phyloP scores from a whole-genome alignment of 2,888 invertebrate species.

The Scaptodrosophila latifasciaeformis region DNA sequence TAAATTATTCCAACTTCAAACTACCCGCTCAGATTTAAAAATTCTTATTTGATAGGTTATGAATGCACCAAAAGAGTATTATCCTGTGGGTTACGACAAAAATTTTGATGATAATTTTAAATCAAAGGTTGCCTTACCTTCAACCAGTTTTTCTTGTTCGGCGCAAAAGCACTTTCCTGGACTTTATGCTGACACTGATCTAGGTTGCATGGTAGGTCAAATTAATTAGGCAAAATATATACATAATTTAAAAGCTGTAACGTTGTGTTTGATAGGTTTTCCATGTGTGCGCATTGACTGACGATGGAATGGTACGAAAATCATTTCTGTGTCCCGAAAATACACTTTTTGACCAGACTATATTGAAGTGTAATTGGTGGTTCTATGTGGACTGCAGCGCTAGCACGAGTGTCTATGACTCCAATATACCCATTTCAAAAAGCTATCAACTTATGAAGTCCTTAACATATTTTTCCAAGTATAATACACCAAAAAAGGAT shows the following conservation, averaged over 20 bases:
- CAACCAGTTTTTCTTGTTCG: slow-evolving; percentile 89
- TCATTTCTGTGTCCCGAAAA: slow-evolving; percentile 94
- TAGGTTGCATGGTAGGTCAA: slow-evolving; percentile 88
- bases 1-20: too few species aligned
- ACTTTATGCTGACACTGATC: slow-evolving; percentile 89
- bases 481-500: slow-evolving; percentile 77
- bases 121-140: slow-evolving; percentile 88
- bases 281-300: slow-evolving; percentile 92
- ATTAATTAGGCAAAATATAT: slow-evolving; percentile 37
- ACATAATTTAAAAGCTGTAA: not conserved
- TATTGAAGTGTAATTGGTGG: slow-evolving; percentile 95
- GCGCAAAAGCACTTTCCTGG: slow-evolving; percentile 94
- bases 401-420: slow-evolving; percentile 87
- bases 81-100: slow-evolving; percentile 91
- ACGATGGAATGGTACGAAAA: slow-evolving; percentile 92
- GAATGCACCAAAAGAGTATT: slow-evolving; percentile 92
- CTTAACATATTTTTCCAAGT: slow-evolving; percentile 89
- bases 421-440: slow-evolving; percentile 92
- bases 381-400: slow-evolving; percentile 93
- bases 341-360: slow-evolving; percentile 92
- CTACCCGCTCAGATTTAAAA: too few species aligned
- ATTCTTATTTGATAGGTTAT: slow-evolving; percentile 79
- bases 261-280: slow-evolving; percentile 85
- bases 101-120: slow-evolving; percentile 92
- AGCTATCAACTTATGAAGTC: slow-evolving; percentile 95